These are phyloP conservation scores for Miltochrista miniata DNA, from an alignment of 2,888 invertebrate species.

Conservation along the genomic window DNA sequence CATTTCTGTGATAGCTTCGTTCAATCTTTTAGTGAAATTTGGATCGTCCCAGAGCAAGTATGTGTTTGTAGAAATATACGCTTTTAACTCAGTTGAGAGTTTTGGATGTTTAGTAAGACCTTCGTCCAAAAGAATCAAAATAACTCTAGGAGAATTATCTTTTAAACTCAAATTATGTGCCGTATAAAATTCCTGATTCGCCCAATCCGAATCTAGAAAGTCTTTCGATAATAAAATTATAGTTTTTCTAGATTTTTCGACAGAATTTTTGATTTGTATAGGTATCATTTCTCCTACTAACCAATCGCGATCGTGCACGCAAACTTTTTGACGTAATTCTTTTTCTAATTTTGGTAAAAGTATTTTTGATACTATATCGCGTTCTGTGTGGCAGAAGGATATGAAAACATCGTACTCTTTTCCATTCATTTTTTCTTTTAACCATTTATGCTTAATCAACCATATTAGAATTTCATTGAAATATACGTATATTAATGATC, in stretches of 20 bases:
- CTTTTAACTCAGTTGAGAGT: conserved; percentile 72
- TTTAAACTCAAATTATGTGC: conserved; percentile 66
- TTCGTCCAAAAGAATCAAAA: conserved; percentile 87
- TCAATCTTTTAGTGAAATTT: conserved; percentile 90
- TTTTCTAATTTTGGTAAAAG: conserved; percentile 87
- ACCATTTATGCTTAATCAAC: conserved; percentile 36
- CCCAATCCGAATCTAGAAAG: conserved; percentile 77
- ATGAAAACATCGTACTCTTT: conserved; percentile 90
- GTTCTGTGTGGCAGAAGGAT: conserved; percentile 90
- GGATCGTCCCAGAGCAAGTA: conserved; percentile 92
- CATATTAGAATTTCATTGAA: conserved; percentile 30
- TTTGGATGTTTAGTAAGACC: conserved; percentile 77
- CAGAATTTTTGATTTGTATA: conserved; percentile 87
- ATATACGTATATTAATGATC: conserved; percentile 25
- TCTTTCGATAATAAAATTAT: conserved; percentile 37
- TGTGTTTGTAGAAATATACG: conserved; percentile 89
- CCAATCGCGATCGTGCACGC: conserved; percentile 90
- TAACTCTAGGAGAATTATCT: conserved; percentile 85
- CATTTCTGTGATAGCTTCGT: conserved; percentile 48
- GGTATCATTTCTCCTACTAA: conserved; percentile 89
- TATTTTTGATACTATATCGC: conserved; percentile 86
- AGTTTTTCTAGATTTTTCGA: conserved; percentile 83
- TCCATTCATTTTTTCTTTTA: too few relatives aligned
- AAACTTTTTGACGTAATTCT: conserved; percentile 70
- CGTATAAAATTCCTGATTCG: conserved; percentile 85